Conservation (phyloP, 2,888 invertebrate genomes). For the Anoncus sp. region DNA sequence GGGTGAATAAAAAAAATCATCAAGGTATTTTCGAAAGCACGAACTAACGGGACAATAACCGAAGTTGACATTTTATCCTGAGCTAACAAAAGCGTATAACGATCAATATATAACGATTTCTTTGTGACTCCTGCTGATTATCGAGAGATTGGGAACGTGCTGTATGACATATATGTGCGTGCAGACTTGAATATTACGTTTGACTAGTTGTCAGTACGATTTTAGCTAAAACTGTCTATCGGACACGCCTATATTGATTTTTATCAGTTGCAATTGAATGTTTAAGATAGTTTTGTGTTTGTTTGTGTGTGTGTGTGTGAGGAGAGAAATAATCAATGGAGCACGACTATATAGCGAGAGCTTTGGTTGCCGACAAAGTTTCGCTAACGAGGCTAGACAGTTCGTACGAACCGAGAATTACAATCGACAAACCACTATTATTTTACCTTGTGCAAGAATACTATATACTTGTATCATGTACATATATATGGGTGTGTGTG, state of each 20-base stretch:
- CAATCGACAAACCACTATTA: conserved; percentile 45
- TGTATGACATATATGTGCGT: no score
- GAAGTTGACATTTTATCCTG: conserved; percentile 23
- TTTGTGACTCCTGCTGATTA: not conserved
- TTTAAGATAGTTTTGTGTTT: no score
- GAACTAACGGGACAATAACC: conserved; percentile 29
- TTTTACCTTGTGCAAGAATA: conserved; percentile 52
- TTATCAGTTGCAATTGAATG: conserved; percentile 13
- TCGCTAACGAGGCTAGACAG: conserved; percentile 52
- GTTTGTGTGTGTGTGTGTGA: not conserved
- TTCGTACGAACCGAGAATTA: conserved; percentile 34
- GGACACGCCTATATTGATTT: conserved; percentile 1
- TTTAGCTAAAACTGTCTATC: no score
- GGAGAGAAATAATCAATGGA: conserved; percentile 17
- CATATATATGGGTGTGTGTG: not conserved
- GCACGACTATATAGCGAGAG: conserved; percentile 2
- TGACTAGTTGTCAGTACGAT: not conserved
- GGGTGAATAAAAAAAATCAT: conserved; percentile 46
- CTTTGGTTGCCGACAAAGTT: conserved; percentile 47
- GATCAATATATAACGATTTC: not conserved
- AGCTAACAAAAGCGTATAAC: conserved; percentile 27
- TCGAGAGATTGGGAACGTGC: not conserved
- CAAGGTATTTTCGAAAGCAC: conserved; percentile 39
- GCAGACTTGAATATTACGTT: no score
- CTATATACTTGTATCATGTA: not conserved